Evolutionary conservation across 2,797 vertebrate species (phyloP).

Genomic region (Linurgus olivaceus): DNA sequence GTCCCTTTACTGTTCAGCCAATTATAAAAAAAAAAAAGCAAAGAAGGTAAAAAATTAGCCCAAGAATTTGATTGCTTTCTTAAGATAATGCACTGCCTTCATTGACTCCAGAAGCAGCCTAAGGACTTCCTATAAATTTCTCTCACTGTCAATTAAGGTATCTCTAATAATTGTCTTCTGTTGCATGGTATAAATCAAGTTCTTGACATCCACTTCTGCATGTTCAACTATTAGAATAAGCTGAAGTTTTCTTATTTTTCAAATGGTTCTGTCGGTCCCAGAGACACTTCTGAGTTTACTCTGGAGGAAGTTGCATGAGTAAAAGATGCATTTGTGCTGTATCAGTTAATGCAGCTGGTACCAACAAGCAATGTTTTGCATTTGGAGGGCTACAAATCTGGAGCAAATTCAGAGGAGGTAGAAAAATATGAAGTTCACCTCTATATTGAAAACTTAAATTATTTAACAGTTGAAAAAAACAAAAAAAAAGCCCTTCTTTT

Average conservation of each 20-base stretch:
- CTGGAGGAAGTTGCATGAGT: neutral
- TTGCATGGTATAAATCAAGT: neutral
- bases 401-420: neutral
- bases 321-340: neutral
- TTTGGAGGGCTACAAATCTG: neutral
- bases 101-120: neutral
- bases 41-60: neutral
- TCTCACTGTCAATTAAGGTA: neutral
- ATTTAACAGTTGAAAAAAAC: neutral
- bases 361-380: neutral
- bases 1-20: neutral
- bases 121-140: neutral
- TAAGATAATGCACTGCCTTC: neutral
- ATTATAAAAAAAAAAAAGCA: neutral
- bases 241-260: neutral
- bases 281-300: neutral
- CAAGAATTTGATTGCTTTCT: neutral
- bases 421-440: neutral
- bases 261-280: neutral
- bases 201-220: neutral
- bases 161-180: neutral
- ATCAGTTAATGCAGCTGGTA: neutral
- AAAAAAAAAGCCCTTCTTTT: neutral
- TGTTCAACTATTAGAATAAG: neutral
- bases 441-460: neutral